Conservation (phyloP, 2,113 vertebrate species). For the Aegypius monachus region DNA sequence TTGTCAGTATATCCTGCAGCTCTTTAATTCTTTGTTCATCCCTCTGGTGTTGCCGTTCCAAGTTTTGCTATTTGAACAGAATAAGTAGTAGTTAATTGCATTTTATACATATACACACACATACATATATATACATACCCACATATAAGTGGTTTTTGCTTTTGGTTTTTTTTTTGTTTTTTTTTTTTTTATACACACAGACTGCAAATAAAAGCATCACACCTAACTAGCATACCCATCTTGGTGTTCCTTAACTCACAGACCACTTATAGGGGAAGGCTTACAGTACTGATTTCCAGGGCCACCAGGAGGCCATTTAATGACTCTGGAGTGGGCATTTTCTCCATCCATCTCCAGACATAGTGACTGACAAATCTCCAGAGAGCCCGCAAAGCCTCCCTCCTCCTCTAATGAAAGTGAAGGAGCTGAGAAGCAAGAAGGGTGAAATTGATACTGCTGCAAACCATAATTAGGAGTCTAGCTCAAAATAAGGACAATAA, state of each 20-base stretch:
- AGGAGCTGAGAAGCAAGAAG: neutral
- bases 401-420: neutral
- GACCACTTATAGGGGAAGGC: neutral
- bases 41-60: constrained; percentile 79
- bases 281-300: neutral
- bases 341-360: neutral
- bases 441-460: neutral
- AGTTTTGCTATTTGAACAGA: constrained; percentile 71
- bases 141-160: neutral
- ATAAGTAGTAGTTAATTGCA: neutral
- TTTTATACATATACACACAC: neutral
- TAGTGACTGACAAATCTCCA: neutral
- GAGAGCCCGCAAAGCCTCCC: neutral
- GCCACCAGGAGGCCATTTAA: neutral
- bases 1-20: constrained; percentile 77
- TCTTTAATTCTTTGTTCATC: constrained; percentile 83
- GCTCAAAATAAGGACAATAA: neutral
- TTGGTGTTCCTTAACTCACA: neutral
- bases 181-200: neutral
- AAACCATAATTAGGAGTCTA: neutral
- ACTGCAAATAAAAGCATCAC: neutral
- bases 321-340: neutral
- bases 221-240: neutral
- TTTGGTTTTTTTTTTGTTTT: neutral
- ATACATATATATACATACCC: neutral